Base-by-base conservation (phyloP, 2,888 invertebrate genomes). In the Philaethria dido region DNA sequence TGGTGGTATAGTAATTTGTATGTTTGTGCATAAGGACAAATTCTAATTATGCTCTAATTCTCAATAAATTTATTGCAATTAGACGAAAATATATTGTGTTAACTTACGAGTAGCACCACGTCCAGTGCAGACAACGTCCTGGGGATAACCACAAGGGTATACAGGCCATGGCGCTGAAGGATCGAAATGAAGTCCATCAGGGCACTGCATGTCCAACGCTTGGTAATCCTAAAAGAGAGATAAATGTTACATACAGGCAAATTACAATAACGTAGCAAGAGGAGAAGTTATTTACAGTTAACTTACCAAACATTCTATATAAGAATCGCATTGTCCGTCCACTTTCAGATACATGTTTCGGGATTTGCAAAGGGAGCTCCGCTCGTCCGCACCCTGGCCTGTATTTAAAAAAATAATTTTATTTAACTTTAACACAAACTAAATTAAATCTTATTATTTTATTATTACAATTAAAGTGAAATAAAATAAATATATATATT, bases 121-220 rank as follows among this genome's bases (percentile, higher is more conserved):
- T 69, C 94, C 95, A 3, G 85, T 84, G 81, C 97, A 97, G 67
- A 95, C 93, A 1, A 97, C 95, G 69, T 97, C 97, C 70, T 94
- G 94, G 16, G 97, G 97, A 84, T 97, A 97, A 70, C 95, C 95
- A 75, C 97, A 97, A 5, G 96, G 96, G 79, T 95, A 96, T 20
- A 93, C 91, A 11, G 94, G 94, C 77, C 93, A 90, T 3, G 93
- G 89, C 0, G 92, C 90, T 3, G 94, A 94, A 0, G 95, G 93
- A 78, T 97, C 95, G 86, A 94, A 97, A 47, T 96, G 91, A 20
- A 97, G 89, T 8, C 97, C 97, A 77, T 97, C 97, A 0, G 96
- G 96, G 74, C 97, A 97, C 3, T 94, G 79, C 80, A 95, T 94
- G 77, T 95, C 93, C 75, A 94, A 93, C 0, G 94, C 92, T 0